These are phyloP conservation scores for Ophioninae sp. DNA, from an alignment of 2,888 invertebrate species.

Conservation along the genomic window DNA sequence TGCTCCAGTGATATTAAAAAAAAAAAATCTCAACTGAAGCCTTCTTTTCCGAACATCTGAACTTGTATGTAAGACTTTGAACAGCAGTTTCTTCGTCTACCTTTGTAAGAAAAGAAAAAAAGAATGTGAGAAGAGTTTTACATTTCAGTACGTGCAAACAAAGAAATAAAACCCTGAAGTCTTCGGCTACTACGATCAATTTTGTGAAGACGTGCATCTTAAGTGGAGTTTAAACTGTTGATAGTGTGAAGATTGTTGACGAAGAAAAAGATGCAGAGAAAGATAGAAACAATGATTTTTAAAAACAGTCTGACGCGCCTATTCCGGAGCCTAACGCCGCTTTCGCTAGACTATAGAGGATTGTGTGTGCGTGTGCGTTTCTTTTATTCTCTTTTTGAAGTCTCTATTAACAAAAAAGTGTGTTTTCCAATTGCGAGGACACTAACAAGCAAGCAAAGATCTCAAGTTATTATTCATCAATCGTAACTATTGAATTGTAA, in stretches of 20 bases:
- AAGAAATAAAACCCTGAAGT: too few relatives aligned
- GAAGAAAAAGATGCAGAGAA: not conserved
- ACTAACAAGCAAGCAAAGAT: conserved; percentile 33
- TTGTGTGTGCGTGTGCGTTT: not conserved
- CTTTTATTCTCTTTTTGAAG: not conserved
- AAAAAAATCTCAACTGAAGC: not conserved
- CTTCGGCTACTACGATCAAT: too few relatives aligned
- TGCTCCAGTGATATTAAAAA: not conserved
- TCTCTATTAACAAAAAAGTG: conserved; percentile 2
- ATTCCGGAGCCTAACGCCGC: conserved; percentile 38
- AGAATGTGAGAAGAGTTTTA: not conserved
- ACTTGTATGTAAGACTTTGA: too few relatives aligned
- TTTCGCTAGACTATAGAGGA: conserved; percentile 48
- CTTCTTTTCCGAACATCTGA: too few relatives aligned
- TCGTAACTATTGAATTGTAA: conserved; percentile 27
- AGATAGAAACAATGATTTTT: conserved; percentile 5
- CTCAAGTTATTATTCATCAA: not conserved
- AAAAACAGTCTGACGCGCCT: conserved; percentile 8
- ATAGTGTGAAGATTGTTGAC: not conserved
- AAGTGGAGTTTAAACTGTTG: not conserved
- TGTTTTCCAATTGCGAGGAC: conserved; percentile 26
- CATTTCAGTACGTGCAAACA: not conserved
- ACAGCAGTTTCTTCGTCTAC: too few relatives aligned
- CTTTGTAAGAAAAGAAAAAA: too few relatives aligned
- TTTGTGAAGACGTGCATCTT: too few relatives aligned